A percentile compares a stretch with the other conserved stretches of the same genome.
Conservation (phyloP, 2,888 invertebrate species). For the Apamea crenata region DNA sequence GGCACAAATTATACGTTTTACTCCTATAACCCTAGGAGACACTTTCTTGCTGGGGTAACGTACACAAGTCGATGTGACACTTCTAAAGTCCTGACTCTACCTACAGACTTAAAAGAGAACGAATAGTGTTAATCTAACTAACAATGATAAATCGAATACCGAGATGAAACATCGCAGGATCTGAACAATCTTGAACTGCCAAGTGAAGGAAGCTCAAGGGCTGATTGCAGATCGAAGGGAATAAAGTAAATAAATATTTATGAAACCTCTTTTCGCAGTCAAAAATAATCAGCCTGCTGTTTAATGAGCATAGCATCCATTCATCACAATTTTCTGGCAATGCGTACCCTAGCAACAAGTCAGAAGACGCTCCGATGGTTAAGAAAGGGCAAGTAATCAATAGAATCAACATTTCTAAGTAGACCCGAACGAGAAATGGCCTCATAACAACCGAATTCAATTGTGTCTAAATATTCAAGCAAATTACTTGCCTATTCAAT, state of each 20-base stretch:
- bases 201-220: not conserved
- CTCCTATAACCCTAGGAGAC: too few relatives aligned
- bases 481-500: constrained; percentile 53
- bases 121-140: not conserved
- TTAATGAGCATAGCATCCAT: constrained; percentile 11
- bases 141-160: not conserved
- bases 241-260: too few relatives aligned
- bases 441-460: constrained; percentile 30
- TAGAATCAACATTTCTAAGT: constrained; percentile 29
- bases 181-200: not conserved
- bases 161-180: too few relatives aligned
- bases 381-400: constrained; percentile 37
- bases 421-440: constrained; percentile 33
- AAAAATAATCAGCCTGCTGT: not conserved
- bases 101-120: not conserved
- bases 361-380: constrained; percentile 7
- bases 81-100: not conserved
- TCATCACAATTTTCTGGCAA: constrained; percentile 11
- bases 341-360: not conserved
- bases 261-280: not conserved
- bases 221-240: not conserved
- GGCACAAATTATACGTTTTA: too few relatives aligned
- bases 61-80: not conserved
- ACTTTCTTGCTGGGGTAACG: too few relatives aligned
- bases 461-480: constrained; percentile 34